Evolutionary conservation across 2,888 invertebrate genomes (phyloP), one percentile per base, ranked within the genome.

Genomic region (Stegana nigrithorax): DNA sequence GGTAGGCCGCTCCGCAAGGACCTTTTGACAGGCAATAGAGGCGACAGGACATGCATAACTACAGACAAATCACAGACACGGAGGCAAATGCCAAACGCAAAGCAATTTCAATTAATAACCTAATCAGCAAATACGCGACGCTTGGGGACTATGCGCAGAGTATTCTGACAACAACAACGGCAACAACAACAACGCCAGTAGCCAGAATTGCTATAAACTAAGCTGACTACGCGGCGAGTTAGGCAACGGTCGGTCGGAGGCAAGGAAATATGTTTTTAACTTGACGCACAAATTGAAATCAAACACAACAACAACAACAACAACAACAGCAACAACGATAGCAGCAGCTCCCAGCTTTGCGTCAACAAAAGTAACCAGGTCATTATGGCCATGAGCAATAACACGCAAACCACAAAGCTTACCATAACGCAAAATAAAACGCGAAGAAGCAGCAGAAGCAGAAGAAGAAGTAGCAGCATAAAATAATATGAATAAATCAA

Each of bases 81-180:
- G 25, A 47, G 10, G 25, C 10, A 17, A 14, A 47, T 17, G 47
- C 25, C 47, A n/a, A n/a, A 47, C 47, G 21, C 47, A 55, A 55
- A 36, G 23, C 53, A 70, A 77, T 73, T 77, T 77, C 72, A 75
- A 75, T 77, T 75, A 75, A 75, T 75, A 77, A 75, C 77, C 71
- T 70, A 73, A 73, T 72, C 77, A 67, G 66, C 67, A 69, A 69
- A 64, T 66, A 19, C 64, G 68, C 36, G 19, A 6, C n/a, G 29
- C 19, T 7, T 32, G 5, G 10, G 19, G 29, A 29, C 53, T n/a
- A n/a, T n/a, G n/a, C 53, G 23, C 17, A 21, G 53, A 55, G 53
- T 36, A 36, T n/a, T 36, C 36, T n/a, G 36, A 8, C 36, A 36
- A 14, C 4, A 36, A 8, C 4, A 8, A 14, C 8, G 27, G 51